phyloP scores from a whole-genome alignment of 1,140 invertebrate species.

The Neodiprion pinetum region DNA sequence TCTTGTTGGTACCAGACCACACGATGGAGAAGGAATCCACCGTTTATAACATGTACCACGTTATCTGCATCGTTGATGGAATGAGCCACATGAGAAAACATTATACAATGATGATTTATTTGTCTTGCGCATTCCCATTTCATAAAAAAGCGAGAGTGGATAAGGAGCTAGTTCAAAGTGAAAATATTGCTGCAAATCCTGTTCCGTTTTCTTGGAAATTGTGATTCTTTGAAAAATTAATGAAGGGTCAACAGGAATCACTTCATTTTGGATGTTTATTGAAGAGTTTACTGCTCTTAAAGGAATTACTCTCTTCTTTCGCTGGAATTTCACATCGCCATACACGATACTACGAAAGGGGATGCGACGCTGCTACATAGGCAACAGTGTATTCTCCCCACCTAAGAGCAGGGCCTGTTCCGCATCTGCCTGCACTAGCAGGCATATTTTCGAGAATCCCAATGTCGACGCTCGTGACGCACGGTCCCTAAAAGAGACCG shows the following conservation, averaged over 20 bases:
- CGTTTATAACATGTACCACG: conserved; percentile 28
- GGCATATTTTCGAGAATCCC: too few relatives aligned
- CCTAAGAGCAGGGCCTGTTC: too few relatives aligned
- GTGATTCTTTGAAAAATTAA: conserved; percentile 40
- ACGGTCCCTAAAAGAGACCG: too few relatives aligned
- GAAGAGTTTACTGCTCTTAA: conserved; percentile 9
- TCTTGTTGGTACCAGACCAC: conserved; percentile 30
- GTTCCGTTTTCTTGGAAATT: conserved; percentile 33
- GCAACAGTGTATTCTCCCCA: too few relatives aligned
- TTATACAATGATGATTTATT: conserved; percentile 40
- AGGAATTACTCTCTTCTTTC: conserved; percentile 35
- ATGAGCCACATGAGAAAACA: conserved; percentile 12
- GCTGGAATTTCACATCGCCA: too few relatives aligned
- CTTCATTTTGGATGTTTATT: conserved; percentile 14
- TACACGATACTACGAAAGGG: too few relatives aligned
- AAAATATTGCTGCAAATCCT: conserved; percentile 39
- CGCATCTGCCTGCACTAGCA: too few relatives aligned
- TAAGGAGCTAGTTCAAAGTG: conserved; percentile 42
- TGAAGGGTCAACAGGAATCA: conserved; percentile 32
- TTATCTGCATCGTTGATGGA: not conserved
- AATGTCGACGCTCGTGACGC: too few relatives aligned
- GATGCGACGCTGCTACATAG: too few relatives aligned
- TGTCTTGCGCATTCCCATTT: conserved; percentile 41
- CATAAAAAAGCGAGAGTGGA: conserved; percentile 42
- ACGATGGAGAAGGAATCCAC: conserved; percentile 35